A percentile compares a stretch with the other conserved stretches of the same genome.
These are phyloP conservation scores for Trichopria drosophilae DNA, from an alignment of 2,888 invertebrate species.

Conservation along the genomic window DNA sequence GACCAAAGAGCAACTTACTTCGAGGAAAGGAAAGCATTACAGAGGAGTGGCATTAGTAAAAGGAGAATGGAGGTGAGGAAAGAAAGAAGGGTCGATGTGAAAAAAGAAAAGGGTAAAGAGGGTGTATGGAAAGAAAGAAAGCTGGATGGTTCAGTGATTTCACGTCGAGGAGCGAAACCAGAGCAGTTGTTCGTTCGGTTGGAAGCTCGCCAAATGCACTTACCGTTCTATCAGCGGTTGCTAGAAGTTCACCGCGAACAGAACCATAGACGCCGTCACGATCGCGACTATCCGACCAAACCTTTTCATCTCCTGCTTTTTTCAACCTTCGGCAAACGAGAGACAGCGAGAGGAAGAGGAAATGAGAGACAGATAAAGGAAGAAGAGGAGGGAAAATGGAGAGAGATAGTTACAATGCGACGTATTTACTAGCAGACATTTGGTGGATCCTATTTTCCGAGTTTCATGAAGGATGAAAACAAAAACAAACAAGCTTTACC, in stretches of 20 bases:
- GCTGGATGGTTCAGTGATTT: constrained; percentile 39
- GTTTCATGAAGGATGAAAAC: constrained; percentile 32
- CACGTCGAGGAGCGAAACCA: constrained; percentile 40
- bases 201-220: constrained; percentile 55
- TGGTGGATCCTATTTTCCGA: constrained; percentile 37
- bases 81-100: neutral
- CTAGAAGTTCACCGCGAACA: constrained; percentile 31
- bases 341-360: no score
- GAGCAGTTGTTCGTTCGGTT: constrained; percentile 42
- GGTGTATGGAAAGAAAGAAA: constrained; percentile 20
- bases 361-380: no score
- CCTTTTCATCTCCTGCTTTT: no score
- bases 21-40: neutral
- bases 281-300: neutral
- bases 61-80: neutral
- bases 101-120: constrained; percentile 26
- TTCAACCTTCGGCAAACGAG: no score
- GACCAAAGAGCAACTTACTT: no score
- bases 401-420: no score
- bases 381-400: no score
- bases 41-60: neutral
- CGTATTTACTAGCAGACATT: constrained; percentile 46
- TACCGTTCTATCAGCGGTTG: constrained; percentile 49
- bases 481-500: constrained; percentile 36
- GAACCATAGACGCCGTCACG: constrained; percentile 1